Evolutionary conservation across 2,888 invertebrate genomes (phyloP), one percentile per base, ranked within the genome.

Genomic region (Xestia ashworthii): DNA sequence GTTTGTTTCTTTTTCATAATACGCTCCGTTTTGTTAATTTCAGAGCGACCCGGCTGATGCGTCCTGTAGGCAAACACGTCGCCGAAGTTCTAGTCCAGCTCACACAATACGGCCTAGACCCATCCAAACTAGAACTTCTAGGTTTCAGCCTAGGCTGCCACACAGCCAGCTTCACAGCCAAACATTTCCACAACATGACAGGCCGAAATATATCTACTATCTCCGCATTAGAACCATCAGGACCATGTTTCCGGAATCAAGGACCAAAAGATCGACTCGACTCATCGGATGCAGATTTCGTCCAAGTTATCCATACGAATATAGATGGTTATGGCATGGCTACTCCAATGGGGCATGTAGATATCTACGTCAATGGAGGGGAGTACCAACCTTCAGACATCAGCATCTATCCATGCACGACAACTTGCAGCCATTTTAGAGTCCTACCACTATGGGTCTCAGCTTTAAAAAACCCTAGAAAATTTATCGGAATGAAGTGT

Each of bases 311-410:
- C 9, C 96, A 96, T 72, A 96, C 96, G 0, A 96, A 96, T 73
- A 95, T 96, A n/a, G 96, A 96, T 69, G 96, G 94, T 0, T 96
- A 92, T 38, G 96, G 96, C 0, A 96, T 96, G 96, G 95, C 96
- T 0, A 85, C 92, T 0, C 90, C 88, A 0, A 95, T 96, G 96
- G 96, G 96, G 0, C 96, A 96, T 74, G 93, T 96, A 0, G 96
- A 96, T 74, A 92, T 95, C 41, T 96, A 95, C 80, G 90, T 96
- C 1, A 96, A 96, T 64, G 96, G 96, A 0, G 96, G 96, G 0
- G 96, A 96, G 79, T 96, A 91, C 84, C 96, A 96, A 82, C 96
- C 96, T 1, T 92, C 95, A 0, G 95, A 96, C 55, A 85, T 96
- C 1, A 90, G 84, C 9, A 78, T 94, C 3, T 95, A 93, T 55